A percentile compares a stretch with the other conserved stretches of the same genome.
Evolutionary conservation across 2,797 vertebrate species (phyloP).

Genomic region (Phalanger gymnotis): DNA sequence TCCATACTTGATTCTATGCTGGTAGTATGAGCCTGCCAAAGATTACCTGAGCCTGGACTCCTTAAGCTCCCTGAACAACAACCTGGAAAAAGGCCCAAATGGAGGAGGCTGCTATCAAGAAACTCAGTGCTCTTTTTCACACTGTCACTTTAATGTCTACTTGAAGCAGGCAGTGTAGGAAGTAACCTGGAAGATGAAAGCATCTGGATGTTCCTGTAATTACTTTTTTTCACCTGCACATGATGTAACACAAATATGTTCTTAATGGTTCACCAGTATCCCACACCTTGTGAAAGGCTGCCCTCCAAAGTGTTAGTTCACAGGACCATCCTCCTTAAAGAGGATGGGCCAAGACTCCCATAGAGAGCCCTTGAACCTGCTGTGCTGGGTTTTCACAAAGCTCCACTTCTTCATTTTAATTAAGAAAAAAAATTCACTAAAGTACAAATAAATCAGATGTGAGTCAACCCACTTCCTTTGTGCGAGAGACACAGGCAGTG

Average conservation of each 20-base stretch:
- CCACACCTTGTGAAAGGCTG: background rate
- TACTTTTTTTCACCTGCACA: background rate
- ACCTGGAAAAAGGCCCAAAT: background rate
- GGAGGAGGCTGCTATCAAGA: background rate
- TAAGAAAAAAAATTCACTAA: background rate
- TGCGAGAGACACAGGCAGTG: background rate
- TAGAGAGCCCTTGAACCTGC: background rate
- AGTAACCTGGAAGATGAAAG: background rate
- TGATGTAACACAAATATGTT: background rate
- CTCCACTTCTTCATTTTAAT: background rate
- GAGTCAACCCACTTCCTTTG: background rate
- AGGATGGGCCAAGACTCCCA: background rate
- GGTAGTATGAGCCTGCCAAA: background rate
- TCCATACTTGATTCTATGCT: background rate
- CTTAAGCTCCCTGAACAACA: background rate
- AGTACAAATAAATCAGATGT: background rate
- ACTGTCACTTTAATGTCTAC: background rate
- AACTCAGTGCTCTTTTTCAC: background rate
- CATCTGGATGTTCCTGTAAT: background rate
- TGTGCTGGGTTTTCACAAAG: background rate
- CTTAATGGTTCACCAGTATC: background rate
- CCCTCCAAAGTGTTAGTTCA: background rate
- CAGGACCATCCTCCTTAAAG: too few species aligned
- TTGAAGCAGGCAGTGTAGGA: background rate
- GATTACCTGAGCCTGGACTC: too few species aligned